These are phyloP conservation scores for Caranx ignobilis DNA, from an alignment of 2,113 vertebrate species.

Conservation along the genomic window DNA sequence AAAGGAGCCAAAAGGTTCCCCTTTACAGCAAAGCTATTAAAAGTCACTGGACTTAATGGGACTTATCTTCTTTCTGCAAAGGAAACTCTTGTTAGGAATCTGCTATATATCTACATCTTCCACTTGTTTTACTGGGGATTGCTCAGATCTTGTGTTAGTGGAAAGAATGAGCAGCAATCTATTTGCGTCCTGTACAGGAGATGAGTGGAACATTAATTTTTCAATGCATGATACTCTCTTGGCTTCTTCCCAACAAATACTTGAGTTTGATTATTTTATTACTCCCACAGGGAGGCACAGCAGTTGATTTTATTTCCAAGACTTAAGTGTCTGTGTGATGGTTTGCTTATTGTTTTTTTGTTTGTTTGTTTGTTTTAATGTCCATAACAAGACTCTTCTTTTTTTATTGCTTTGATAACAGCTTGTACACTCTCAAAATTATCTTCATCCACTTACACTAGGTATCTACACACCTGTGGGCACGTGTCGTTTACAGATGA, in stretches of 20 bases:
- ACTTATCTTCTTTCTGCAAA: constrained; percentile 26
- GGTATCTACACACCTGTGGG: not conserved
- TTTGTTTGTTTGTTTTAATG: constrained; percentile 4
- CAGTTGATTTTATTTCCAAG: not conserved
- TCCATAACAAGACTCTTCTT: not conserved
- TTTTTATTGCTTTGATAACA: not conserved
- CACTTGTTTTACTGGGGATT: constrained; percentile 56
- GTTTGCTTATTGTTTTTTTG: constrained; percentile 5
- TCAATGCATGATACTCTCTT: constrained; percentile 39
- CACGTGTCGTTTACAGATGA: not conserved
- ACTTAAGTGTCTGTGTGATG: not conserved
- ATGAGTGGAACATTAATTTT: constrained; percentile 61
- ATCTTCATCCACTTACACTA: not conserved
- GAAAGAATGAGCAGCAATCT: constrained; percentile 74
- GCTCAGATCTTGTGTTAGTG: constrained; percentile 61
- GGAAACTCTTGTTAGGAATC: constrained; percentile 57
- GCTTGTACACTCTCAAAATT: not conserved
- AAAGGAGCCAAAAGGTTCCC: constrained; percentile 1
- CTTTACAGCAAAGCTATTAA: constrained; percentile 54
- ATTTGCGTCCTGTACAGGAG: constrained; percentile 58
- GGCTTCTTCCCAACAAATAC: constrained; percentile 28
- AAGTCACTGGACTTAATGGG: constrained; percentile 44
- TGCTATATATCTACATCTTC: constrained; percentile 69
- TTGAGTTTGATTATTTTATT: constrained; percentile 62
- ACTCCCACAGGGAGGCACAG: constrained; percentile 2